Evolutionary conservation across 2,888 invertebrate species (phyloP), one percentile per base, ranked within the genome.

Genomic region (Eupelmus urozonus): DNA sequence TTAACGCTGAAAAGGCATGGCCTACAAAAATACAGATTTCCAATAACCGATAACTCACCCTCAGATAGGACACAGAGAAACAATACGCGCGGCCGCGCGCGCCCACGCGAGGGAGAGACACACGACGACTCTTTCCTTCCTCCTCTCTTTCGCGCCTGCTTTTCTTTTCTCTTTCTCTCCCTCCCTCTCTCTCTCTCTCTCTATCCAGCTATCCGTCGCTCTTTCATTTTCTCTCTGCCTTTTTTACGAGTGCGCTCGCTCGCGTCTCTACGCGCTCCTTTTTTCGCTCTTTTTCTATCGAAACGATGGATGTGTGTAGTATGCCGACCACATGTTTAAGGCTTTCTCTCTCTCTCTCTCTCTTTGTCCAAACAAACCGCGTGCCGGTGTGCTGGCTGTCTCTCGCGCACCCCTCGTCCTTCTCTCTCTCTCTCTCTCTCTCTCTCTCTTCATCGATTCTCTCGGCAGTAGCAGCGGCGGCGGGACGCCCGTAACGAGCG

Each of bases 1-100:
- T 49, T 63, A 70, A 69, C 66, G 71, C 71, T 76, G 74, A 80
- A 81, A 82, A 82, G 83, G 82, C 84, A 85, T 87, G 88, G 84
- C 88, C 88, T 87, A 88, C 84, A 88, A 88, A 88, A 88, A 88
- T 87, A 87, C 85, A 88, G 88, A 87, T 88, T 87, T 87, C 88
- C 88, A 87, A 88, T 88, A 88, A 87, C 87, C 88, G 87, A 88
- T 88, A 87, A 83, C 82, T 83, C 81, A 69, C 69, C 65, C 76
- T 45, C 45, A 59, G 53, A 70, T 71, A 55, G 80, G 66, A 51
- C 71, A 34, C 29, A 75, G 65, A 76, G 82, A 80, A 82, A 82
- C 82, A 81, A 81, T 81, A 51, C 79, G 77, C 16, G 67, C 20
- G 40, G 45, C n/a, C 40, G 53, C 16, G 34, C 42, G 25, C 5